A percentile compares a stretch with the other conserved stretches of the same genome.
These are phyloP conservation scores for Catocala sponsa DNA, from an alignment of 2,888 invertebrate species.

Conservation along the genomic window DNA sequence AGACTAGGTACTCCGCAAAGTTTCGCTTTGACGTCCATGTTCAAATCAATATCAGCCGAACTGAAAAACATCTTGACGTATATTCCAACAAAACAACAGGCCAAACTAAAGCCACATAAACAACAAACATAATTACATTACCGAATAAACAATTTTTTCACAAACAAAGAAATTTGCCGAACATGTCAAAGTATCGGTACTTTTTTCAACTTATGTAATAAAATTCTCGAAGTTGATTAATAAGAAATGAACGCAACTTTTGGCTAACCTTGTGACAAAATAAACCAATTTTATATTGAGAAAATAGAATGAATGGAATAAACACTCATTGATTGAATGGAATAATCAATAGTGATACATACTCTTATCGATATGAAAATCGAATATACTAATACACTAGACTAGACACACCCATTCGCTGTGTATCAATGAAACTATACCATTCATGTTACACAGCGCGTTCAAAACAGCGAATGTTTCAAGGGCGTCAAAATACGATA, in stretches of 20 bases:
- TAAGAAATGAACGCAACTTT: slow-evolving; percentile 6
- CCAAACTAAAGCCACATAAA: slow-evolving; percentile 25
- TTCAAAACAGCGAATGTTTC: slow-evolving; percentile 66
- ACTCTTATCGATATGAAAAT: slow-evolving; percentile 30
- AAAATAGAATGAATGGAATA: no score
- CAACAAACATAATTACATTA: slow-evolving; percentile 32
- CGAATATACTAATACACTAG: slow-evolving; percentile 43
- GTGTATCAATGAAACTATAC: slow-evolving; percentile 70
- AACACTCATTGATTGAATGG: neutral
- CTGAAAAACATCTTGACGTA: neutral
- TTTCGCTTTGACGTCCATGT: neutral
- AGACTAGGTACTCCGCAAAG: neutral
- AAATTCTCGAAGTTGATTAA: slow-evolving; percentile 20
- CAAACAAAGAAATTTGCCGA: slow-evolving; percentile 20
- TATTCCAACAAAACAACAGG: slow-evolving; percentile 8
- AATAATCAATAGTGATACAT: slow-evolving; percentile 31
- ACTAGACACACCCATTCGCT: slow-evolving; percentile 66
- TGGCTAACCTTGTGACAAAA: no score
- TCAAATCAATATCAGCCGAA: neutral
- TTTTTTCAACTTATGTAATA: slow-evolving; percentile 15
- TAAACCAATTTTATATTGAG: no score
- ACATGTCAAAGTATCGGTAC: slow-evolving; percentile 19
- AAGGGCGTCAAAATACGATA: slow-evolving; percentile 69
- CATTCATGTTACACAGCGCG: slow-evolving; percentile 76
- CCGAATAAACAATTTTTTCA: slow-evolving; percentile 29